A percentile compares a stretch with the other conserved stretches of the same genome.
Evolutionary conservation across 2,113 vertebrate species (phyloP).

Genomic region (Micronycteris hirsuta): DNA sequence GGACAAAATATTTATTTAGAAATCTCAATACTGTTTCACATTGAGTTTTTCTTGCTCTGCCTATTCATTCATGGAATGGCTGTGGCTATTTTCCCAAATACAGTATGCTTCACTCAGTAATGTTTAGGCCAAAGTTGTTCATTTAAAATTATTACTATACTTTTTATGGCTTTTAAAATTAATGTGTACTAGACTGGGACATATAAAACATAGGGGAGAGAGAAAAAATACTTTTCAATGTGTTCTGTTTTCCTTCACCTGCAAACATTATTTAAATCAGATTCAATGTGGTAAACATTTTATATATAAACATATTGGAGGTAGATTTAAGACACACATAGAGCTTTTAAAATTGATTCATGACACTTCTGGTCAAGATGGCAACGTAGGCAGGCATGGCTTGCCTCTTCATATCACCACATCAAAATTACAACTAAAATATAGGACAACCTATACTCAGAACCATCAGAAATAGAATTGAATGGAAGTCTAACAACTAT

Average conservation of each 20-base stretch:
- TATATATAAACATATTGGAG: background rate
- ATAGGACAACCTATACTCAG: too few species aligned
- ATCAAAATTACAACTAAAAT: too few species aligned
- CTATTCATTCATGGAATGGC: background rate
- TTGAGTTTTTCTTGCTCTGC: background rate
- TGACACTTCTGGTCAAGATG: too few species aligned
- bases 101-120: background rate
- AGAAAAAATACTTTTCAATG: background rate
- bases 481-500: too few species aligned
- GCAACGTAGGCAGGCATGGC: too few species aligned
- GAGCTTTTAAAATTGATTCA: background rate
- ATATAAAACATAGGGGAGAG: background rate
- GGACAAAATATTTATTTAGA: background rate
- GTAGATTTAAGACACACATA: background rate
- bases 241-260: background rate
- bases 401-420: too few species aligned
- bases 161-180: slow-evolving; percentile 54
- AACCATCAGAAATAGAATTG: too few species aligned
- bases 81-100: slow-evolving; percentile 1
- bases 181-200: background rate
- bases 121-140: slow-evolving; percentile 35
- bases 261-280: background rate
- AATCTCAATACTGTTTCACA: slow-evolving; percentile 25
- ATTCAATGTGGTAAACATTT: background rate
- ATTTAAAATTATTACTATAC: background rate